Percentiles rank a stretch among this genome's conserved stretches.
Evolutionary conservation across 2,888 invertebrate species (phyloP).

Genomic region (Oligia latruncula): DNA sequence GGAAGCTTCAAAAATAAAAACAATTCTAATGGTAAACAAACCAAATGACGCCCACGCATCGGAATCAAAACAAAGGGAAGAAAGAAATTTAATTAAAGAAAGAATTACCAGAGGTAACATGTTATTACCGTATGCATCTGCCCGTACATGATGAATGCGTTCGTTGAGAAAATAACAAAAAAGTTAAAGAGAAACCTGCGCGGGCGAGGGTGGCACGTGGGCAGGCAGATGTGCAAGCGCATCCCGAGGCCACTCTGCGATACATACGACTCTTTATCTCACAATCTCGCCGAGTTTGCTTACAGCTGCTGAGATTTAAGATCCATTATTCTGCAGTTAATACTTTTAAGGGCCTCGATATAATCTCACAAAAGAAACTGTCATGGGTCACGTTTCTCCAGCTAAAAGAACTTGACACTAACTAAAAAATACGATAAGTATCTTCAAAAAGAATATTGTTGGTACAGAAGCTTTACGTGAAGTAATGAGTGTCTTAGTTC

Average conservation of each 20-base stretch:
- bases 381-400: slow-evolving; percentile 60
- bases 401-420: slow-evolving; percentile 54
- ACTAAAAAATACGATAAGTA: slow-evolving; percentile 53
- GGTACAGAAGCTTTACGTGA: slow-evolving; percentile 56
- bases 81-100: slow-evolving; percentile 85
- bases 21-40: slow-evolving; percentile 70
- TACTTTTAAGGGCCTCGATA: slow-evolving; percentile 73
- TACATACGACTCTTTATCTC: slow-evolving; percentile 80
- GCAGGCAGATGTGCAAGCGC: slow-evolving; percentile 87
- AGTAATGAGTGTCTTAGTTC: slow-evolving; percentile 71
- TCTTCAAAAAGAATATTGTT: slow-evolving; percentile 40
- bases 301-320: slow-evolving; percentile 83
- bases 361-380: slow-evolving; percentile 67
- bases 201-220: slow-evolving; percentile 88
- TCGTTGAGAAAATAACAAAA: slow-evolving; percentile 81
- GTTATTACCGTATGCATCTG: slow-evolving; percentile 86
- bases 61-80: slow-evolving; percentile 74
- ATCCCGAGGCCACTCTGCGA: slow-evolving; percentile 76
- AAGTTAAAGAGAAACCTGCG: slow-evolving; percentile 82
- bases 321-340: slow-evolving; percentile 81
- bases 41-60: slow-evolving; percentile 72
- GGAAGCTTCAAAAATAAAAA: slow-evolving; percentile 66
- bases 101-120: slow-evolving; percentile 80
- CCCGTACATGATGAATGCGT: slow-evolving; percentile 85
- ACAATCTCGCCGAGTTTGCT: slow-evolving; percentile 78